Evolutionary conservation across 2,797 vertebrate species (phyloP).

Genomic region (Vultur gryphus): DNA sequence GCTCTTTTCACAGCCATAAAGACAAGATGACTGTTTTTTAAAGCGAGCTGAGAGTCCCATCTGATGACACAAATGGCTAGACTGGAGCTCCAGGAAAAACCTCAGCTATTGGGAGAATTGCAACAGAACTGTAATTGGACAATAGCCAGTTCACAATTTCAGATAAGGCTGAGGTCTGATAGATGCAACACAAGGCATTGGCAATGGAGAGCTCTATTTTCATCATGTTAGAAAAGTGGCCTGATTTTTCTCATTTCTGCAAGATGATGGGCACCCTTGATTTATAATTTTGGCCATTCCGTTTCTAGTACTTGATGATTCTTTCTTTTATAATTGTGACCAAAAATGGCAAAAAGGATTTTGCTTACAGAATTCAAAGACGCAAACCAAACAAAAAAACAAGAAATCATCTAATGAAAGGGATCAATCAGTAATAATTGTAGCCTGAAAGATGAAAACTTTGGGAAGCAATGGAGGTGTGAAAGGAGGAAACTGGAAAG

Average conservation of each 20-base stretch:
- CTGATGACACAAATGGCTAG: background rate
- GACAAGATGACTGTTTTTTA: background rate
- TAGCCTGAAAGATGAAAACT: background rate
- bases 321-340: background rate
- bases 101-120: background rate
- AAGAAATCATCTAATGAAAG: background rate
- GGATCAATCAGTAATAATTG: background rate
- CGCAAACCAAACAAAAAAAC: background rate
- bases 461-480: background rate
- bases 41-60: accelerated
- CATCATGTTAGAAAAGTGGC: background rate
- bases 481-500: background rate
- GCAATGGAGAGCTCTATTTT: background rate
- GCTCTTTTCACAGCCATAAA: background rate
- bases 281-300: background rate
- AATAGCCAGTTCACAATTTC: background rate
- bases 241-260: background rate
- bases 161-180: background rate
- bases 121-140: background rate
- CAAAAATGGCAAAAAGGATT: background rate
- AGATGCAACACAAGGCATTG: background rate
- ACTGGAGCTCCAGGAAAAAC: background rate
- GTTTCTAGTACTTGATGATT: background rate
- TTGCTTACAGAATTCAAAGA: background rate
- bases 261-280: background rate